phyloP scores from a whole-genome alignment of 1,140 invertebrate species.

The Mya arenaria region DNA sequence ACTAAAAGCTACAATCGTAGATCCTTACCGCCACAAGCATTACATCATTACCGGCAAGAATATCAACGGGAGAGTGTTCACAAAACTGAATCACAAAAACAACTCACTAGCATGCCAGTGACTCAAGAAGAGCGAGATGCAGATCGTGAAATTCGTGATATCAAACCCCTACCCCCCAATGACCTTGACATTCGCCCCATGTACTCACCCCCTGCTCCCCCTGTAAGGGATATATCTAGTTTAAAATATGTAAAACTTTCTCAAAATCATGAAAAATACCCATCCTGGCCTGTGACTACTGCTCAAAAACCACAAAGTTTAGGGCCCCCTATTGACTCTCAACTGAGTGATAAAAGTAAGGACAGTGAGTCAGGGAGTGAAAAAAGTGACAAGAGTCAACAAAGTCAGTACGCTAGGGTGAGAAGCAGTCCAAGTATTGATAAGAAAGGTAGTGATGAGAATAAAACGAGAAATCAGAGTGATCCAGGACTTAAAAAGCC shows the following conservation, averaged over 20 bases:
- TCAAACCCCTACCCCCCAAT: constrained; percentile 20
- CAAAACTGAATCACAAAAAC: constrained; percentile 43
- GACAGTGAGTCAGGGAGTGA: constrained; percentile 26
- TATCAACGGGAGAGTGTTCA: constrained; percentile 60
- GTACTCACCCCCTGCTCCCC: constrained; percentile 74
- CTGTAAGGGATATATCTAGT: constrained; percentile 87
- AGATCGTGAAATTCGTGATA: constrained; percentile 34
- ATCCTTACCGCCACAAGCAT: constrained; percentile 61
- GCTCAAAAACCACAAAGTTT: constrained; percentile 58
- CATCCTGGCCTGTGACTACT: constrained; percentile 86
- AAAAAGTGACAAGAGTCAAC: constrained; percentile 40
- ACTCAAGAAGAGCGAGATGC: constrained; percentile 52
- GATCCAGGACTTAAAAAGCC: constrained; percentile 77
- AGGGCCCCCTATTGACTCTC: constrained; percentile 58
- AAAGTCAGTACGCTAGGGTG: constrained; percentile 7
- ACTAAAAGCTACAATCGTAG: constrained; percentile 50
- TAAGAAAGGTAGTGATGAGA: constrained; percentile 66
- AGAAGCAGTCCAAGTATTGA: constrained; percentile 69
- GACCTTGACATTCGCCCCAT: constrained; percentile 57
- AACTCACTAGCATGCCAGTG: constrained; percentile 51
- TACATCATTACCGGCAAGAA: constrained; percentile 63
- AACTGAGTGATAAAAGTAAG: constrained; percentile 40
- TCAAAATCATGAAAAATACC: constrained; percentile 90
- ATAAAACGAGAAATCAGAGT: constrained; percentile 69
- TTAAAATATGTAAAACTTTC: constrained; percentile 84